Evolutionary conservation across 2,113 vertebrate species (phyloP).

Genomic region (Phyllostomus hastatus): DNA sequence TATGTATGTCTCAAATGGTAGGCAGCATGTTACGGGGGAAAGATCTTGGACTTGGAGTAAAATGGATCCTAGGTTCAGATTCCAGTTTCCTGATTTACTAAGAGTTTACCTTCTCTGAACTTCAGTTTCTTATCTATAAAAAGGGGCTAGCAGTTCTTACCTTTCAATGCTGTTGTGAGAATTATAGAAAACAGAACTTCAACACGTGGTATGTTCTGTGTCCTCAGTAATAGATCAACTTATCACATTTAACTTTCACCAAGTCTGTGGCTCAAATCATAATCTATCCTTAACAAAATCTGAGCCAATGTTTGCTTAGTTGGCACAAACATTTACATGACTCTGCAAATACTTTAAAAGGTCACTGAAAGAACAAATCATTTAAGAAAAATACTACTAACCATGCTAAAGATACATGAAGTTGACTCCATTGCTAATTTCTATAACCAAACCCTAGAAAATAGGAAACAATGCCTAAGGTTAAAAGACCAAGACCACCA

Average conservation of each 20-base stretch:
- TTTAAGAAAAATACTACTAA: conserved; percentile 29
- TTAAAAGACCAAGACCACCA: background rate
- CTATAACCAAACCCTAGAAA: conserved; percentile 20
- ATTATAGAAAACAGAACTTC: background rate
- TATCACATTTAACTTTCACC: conserved; percentile 35
- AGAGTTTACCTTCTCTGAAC: background rate
- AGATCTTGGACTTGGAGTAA: background rate
- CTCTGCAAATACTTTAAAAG: conserved; percentile 26
- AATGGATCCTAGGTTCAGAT: background rate
- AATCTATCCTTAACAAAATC: background rate
- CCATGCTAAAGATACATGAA: background rate
- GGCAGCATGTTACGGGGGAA: background rate
- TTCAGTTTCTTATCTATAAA: background rate
- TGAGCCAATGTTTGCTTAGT: conserved; percentile 2
- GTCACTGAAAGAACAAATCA: background rate
- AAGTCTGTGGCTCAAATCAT: conserved; percentile 28
- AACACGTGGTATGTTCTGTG: background rate
- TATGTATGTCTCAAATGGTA: background rate
- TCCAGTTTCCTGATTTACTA: background rate
- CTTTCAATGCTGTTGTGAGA: background rate
- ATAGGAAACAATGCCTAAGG: background rate
- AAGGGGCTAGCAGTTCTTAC: background rate
- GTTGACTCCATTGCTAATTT: conserved; percentile 39
- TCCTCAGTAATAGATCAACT: conserved; percentile 17
- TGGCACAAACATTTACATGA: conserved; percentile 15